Percentiles rank a stretch among this genome's conserved stretches.
phyloP scores from a whole-genome alignment of 2,113 vertebrate genomes.

The Eurystomus gularis region DNA sequence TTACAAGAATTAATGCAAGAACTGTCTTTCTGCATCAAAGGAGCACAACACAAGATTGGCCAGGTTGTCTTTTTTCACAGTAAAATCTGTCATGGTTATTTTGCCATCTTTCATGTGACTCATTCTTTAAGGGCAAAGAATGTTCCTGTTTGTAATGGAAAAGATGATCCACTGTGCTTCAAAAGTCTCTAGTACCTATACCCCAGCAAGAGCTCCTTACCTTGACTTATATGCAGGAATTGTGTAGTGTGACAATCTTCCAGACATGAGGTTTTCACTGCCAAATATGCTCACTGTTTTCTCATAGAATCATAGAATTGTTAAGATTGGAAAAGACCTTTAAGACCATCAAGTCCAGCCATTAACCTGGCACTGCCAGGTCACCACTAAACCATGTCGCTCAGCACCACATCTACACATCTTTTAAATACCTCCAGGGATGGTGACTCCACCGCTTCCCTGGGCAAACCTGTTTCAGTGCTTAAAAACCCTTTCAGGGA shows the following conservation, averaged over 20 bases:
- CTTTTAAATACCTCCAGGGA: too few species aligned
- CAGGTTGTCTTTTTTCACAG: neutral
- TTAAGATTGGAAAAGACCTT: too few species aligned
- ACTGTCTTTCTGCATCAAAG: neutral
- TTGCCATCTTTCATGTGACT: neutral
- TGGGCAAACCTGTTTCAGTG: too few species aligned
- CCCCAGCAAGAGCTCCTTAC: neutral
- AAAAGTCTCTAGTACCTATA: neutral
- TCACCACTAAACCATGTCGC: too few species aligned
- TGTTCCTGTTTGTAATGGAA: neutral
- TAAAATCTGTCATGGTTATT: neutral
- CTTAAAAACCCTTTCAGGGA: too few species aligned
- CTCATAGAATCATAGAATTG: neutral
- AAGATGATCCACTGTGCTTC: neutral
- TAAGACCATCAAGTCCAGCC: too few species aligned
- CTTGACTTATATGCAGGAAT: rapidly evolving
- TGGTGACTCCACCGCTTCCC: too few species aligned
- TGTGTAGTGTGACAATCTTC: neutral
- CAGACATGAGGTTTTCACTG: neutral
- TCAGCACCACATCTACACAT: too few species aligned
- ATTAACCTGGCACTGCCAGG: too few species aligned
- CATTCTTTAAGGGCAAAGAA: neutral
- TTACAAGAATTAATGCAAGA: neutral
- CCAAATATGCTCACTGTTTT: neutral
- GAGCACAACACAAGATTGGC: neutral